Evolutionary conservation across 2,113 vertebrate genomes (phyloP).

Genomic region (Heterotilapia buettikoferi): DNA sequence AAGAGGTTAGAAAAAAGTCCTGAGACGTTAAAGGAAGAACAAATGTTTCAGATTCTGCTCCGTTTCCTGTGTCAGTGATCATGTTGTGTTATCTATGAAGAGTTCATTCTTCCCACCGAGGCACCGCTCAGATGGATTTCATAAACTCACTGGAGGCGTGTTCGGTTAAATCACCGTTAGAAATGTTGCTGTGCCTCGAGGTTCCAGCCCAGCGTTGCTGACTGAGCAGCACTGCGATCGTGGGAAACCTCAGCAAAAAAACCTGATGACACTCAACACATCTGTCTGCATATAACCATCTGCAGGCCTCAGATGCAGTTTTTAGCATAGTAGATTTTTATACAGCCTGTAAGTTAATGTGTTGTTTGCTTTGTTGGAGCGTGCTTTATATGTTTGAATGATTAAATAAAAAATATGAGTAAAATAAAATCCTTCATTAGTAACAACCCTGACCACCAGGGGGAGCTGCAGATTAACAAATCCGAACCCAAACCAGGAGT

Average conservation of each 20-base stretch:
- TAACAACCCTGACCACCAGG: neutral
- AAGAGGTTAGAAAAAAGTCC: neutral
- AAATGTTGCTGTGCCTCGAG: too few relatives aligned
- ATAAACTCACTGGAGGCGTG: too few relatives aligned
- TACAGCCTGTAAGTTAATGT: neutral
- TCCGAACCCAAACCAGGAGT: neutral
- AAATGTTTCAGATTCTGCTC: too few relatives aligned
- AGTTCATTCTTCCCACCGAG: too few relatives aligned
- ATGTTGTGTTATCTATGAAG: too few relatives aligned
- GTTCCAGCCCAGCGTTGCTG: neutral
- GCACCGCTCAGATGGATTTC: too few relatives aligned
- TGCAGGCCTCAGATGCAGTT: neutral
- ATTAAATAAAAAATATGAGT: neutral
- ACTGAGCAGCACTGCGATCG: fast-evolving
- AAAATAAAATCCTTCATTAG: neutral
- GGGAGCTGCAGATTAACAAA: neutral
- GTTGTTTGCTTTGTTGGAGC: neutral
- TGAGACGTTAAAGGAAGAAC: neutral
- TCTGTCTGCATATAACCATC: neutral
- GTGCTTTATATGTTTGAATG: neutral
- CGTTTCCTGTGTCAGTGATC: too few relatives aligned
- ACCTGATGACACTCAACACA: fast-evolving
- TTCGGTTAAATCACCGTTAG: too few relatives aligned
- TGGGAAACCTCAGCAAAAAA: neutral
- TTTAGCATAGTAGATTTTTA: neutral